These are phyloP conservation scores for Cephus spinipes DNA, from an alignment of 2,888 invertebrate genomes.

Conservation along the genomic window DNA sequence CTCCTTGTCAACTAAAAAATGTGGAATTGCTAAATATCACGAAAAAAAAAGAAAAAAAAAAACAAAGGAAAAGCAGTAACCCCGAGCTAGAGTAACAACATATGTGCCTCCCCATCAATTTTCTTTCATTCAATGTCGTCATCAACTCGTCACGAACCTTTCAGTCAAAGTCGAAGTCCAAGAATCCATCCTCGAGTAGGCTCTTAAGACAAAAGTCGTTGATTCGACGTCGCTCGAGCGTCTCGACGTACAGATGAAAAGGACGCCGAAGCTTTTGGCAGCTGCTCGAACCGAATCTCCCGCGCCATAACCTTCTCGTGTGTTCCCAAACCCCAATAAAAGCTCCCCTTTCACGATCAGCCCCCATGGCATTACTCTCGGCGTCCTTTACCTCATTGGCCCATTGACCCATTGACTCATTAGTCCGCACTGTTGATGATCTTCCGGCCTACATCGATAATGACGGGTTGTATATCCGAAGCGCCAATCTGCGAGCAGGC, in stretches of 20 bases:
- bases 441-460: not conserved
- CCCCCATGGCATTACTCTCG: not conserved
- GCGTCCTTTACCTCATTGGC: not conserved
- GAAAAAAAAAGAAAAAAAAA: not conserved
- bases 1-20: conserved; percentile 11
- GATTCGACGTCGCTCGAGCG: not conserved
- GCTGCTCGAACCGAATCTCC: not conserved
- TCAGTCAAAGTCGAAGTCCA: not conserved
- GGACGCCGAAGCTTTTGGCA: not conserved
- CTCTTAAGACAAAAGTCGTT: not conserved
- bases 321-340: not conserved
- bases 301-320: not conserved
- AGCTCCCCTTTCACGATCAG: not conserved
- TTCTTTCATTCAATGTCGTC: not conserved
- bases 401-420: not conserved
- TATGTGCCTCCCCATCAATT: not conserved
- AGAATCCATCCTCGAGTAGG: not conserved
- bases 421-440: not conserved
- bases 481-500: not conserved
- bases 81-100: not conserved
- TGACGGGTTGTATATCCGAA: not conserved
- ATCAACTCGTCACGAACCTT: not conserved
- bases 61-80: not conserved
- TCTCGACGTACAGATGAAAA: not conserved
- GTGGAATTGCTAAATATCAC: not conserved